Percentiles rank a stretch among this genome's conserved stretches.
Conservation (phyloP, 2,888 invertebrate genomes). For the Chironomus riparius region DNA sequence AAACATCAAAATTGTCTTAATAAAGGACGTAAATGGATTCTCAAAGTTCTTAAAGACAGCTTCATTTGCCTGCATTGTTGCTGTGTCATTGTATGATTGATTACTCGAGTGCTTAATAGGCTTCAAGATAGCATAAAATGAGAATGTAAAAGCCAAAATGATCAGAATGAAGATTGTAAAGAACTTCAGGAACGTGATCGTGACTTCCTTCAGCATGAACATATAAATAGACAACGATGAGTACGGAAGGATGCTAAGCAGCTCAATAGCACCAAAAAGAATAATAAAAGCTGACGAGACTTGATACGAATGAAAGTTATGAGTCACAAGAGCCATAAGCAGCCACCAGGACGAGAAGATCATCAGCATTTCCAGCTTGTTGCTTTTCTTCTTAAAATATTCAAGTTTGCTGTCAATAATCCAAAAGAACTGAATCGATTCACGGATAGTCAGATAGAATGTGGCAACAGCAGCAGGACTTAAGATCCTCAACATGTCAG, state of each 20-base stretch:
- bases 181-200: conserved; percentile 16
- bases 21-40: conserved; percentile 19
- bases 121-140: conserved; percentile 12
- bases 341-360: conserved; percentile 6
- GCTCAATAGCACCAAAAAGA: conserved; percentile 17
- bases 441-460: conserved; percentile 9
- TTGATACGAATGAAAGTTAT: conserved; percentile 10
- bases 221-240: conserved; percentile 18
- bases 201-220: conserved; percentile 21
- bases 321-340: background rate
- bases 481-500: background rate
- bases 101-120: background rate
- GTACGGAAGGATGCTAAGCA: conserved; percentile 4
- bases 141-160: conserved; percentile 13
- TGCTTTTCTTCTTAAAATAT: conserved; percentile 24
- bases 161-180: conserved; percentile 19
- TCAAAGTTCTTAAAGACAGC: conserved; percentile 20
- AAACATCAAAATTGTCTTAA: conserved; percentile 24
- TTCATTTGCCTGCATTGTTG: background rate
- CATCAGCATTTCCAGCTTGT: conserved; percentile 18
- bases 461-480: conserved; percentile 3
- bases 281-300: conserved; percentile 21
- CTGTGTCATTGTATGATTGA: background rate
- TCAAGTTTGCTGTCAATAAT: conserved; percentile 16
- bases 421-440: conserved; percentile 23